Conservation (phyloP, 2,113 vertebrate species). For the Hystrix brachyura region DNA sequence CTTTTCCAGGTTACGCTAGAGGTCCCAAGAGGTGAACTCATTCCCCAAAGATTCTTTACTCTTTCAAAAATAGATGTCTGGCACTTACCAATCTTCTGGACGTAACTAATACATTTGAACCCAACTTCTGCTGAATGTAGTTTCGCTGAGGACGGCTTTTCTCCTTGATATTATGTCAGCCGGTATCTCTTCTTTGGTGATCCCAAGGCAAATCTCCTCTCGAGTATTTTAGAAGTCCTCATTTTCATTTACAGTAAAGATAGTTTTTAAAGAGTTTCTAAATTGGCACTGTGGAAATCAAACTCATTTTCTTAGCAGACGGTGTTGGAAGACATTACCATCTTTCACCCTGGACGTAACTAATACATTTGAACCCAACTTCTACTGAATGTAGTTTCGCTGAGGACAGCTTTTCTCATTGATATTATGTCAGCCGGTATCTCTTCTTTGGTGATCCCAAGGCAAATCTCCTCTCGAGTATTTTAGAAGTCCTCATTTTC, state of each 20-base stretch:
- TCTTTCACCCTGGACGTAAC: not conserved
- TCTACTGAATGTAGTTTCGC: not conserved
- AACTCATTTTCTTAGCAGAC: not conserved
- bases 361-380: not conserved
- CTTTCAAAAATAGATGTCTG: not conserved
- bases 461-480: not conserved
- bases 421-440: not conserved
- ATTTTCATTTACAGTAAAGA: not conserved
- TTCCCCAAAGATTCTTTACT: not conserved
- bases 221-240: not conserved
- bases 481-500: not conserved
- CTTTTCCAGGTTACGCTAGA: not conserved
- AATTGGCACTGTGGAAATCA: not conserved
- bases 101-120: not conserved
- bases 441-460: not conserved
- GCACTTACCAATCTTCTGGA: not conserved
- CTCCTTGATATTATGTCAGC: not conserved
- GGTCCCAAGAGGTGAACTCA: not conserved
- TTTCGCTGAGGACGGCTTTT: not conserved
- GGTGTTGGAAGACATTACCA: too few relatives aligned
- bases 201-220: not conserved
- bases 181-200: not conserved
- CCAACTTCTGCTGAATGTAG: not conserved
- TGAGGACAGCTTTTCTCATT: not conserved
- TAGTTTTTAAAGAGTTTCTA: not conserved